Conservation (phyloP, 2,113 vertebrate species). For the Myrmophylax atrothorax region DNA sequence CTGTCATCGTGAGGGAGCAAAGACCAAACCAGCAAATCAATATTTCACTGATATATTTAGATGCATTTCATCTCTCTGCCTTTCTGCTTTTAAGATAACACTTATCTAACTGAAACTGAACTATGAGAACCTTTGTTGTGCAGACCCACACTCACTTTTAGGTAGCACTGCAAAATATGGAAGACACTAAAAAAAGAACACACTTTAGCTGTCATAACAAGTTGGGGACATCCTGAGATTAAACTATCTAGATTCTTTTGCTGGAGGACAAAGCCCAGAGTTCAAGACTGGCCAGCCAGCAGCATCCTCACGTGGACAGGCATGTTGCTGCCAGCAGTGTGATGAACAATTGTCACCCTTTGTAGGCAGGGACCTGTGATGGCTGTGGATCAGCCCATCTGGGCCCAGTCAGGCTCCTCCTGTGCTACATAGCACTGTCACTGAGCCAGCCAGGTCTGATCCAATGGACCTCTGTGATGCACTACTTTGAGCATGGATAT, state of each 20-base stretch:
- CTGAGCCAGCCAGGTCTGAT: neutral
- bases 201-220: neutral
- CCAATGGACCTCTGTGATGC: accelerated
- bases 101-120: neutral
- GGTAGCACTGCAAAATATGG: neutral
- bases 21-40: neutral
- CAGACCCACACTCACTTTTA: neutral
- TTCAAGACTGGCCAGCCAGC: neutral
- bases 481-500: neutral
- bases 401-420: neutral
- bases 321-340: neutral
- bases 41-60: neutral
- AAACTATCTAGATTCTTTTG: neutral
- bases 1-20: neutral
- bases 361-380: neutral
- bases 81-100: neutral
- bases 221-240: neutral
- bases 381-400: neutral
- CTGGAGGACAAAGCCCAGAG: neutral
- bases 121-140: neutral
- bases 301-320: neutral
- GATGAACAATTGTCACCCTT: neutral
- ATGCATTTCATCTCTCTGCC: neutral
- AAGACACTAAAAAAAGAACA: neutral
- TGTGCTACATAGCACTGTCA: neutral